Conservation (phyloP, 2,888 invertebrate species). For the Chironomus riparius region DNA sequence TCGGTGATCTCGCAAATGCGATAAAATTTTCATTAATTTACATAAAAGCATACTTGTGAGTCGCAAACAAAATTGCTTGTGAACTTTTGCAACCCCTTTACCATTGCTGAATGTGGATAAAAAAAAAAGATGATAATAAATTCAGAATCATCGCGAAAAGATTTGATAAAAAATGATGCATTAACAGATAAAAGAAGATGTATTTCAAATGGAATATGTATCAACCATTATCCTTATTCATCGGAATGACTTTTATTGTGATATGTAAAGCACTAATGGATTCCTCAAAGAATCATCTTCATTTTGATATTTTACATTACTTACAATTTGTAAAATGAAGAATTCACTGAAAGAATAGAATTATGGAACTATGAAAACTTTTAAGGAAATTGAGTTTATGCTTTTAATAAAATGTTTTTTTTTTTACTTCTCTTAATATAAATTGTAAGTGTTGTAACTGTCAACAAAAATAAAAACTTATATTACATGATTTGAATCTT, state of each 20-base stretch:
- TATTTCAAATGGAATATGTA: neutral
- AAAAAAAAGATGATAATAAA: neutral
- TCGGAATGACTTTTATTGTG: neutral
- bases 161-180: neutral
- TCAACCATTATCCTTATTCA: neutral
- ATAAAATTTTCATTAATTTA: slow-evolving; percentile 25
- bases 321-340: too few species aligned
- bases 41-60: neutral
- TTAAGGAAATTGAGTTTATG: too few species aligned
- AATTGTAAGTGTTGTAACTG: too few species aligned
- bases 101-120: neutral
- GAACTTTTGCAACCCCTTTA: neutral
- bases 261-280: too few species aligned
- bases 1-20: slow-evolving; percentile 6
- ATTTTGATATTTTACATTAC: too few species aligned
- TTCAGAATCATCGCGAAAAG: neutral
- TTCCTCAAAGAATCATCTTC: too few species aligned
- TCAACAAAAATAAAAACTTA: too few species aligned
- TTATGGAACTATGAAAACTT: too few species aligned
- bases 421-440: too few species aligned
- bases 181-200: neutral
- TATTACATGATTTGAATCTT: too few species aligned
- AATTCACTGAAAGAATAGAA: too few species aligned
- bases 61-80: neutral
- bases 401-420: too few species aligned